A percentile compares a stretch with the other conserved stretches of the same genome.
phyloP scores from a whole-genome alignment of 2,888 invertebrate species.

The Melinaea marsaeus region DNA sequence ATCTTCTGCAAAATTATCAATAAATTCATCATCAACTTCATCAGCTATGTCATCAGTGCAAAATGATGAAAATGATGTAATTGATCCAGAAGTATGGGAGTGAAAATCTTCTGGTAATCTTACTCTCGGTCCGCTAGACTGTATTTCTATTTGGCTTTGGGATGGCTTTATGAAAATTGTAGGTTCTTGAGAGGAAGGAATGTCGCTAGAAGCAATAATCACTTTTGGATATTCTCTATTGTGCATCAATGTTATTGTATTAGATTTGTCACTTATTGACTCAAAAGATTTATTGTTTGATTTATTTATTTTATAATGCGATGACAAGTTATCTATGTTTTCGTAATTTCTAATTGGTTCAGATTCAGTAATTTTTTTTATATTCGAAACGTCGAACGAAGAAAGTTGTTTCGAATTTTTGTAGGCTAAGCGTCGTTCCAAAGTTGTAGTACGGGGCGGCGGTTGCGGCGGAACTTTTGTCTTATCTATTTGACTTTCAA shows the following conservation, averaged over 20 bases:
- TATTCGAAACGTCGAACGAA: conserved; percentile 54
- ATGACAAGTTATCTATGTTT: conserved; percentile 58
- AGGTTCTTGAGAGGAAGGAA: conserved; percentile 69
- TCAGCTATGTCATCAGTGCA: conserved; percentile 58
- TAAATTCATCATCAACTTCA: conserved; percentile 49
- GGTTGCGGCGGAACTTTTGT: conserved; percentile 81
- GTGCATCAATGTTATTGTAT: conserved; percentile 27
- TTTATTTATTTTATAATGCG: conserved; percentile 33
- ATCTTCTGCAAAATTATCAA: conserved; percentile 63
- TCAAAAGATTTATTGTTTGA: conserved; percentile 49
- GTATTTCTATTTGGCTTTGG: conserved; percentile 56
- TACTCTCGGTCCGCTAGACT: conserved; percentile 70
- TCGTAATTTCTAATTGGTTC: conserved; percentile 52
- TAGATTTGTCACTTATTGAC: conserved; percentile 38
- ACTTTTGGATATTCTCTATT: conserved; percentile 64
- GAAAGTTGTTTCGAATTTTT: conserved; percentile 63
- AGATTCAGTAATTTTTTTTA: conserved; percentile 47
- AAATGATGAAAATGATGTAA: conserved; percentile 62
- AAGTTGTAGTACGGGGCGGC: conserved; percentile 85
- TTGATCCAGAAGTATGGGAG: conserved; percentile 50
- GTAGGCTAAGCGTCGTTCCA: conserved; percentile 77
- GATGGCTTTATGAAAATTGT: conserved; percentile 80
- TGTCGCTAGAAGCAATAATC: conserved; percentile 73
- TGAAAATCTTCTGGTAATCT: conserved; percentile 71
- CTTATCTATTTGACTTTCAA: conserved; percentile 55